These are phyloP conservation scores for Perca schrenkii DNA, from an alignment of 2,113 vertebrate genomes.

Conservation along the genomic window DNA sequence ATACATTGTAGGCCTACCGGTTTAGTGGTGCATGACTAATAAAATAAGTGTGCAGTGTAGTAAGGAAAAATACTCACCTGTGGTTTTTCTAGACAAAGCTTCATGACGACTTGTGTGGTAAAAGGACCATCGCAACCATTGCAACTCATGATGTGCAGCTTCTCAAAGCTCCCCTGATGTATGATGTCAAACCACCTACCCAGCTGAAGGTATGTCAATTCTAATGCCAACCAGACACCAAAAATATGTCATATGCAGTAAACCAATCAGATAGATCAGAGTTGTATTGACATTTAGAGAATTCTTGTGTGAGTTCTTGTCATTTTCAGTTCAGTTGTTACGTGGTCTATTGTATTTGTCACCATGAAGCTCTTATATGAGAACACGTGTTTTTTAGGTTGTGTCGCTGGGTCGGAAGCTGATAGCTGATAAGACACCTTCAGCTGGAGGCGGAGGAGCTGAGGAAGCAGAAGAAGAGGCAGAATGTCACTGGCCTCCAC, in stretches of 20 bases:
- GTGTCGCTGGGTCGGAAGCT: constrained; percentile 92
- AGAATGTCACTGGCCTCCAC: constrained; percentile 94
- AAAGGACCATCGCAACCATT: constrained; percentile 92
- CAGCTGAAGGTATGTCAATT: constrained; percentile 86
- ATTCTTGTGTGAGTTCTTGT: not conserved
- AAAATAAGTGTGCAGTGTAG: not conserved
- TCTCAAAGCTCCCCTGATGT: constrained; percentile 88
- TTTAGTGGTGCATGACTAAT: not conserved
- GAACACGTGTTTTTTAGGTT: constrained; percentile 79
- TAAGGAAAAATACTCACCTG: not conserved
- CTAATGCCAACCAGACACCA: not conserved
- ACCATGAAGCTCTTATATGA: not conserved
- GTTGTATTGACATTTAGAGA: not conserved
- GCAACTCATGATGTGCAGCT: constrained; percentile 91
- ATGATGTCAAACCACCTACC: constrained; percentile 84
- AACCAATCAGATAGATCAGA: not conserved
- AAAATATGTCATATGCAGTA: not conserved
- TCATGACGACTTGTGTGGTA: constrained; percentile 94
- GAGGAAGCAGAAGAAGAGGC: constrained; percentile 94
- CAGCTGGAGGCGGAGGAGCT: constrained; percentile 91
- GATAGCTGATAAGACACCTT: constrained; percentile 90
- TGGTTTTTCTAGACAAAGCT: constrained; percentile 89
- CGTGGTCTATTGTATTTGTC: not conserved
- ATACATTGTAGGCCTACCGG: too few species aligned
- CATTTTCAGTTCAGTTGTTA: not conserved